Conservation (phyloP, 1,140 invertebrate species). For the Zophobas atratus region DNA sequence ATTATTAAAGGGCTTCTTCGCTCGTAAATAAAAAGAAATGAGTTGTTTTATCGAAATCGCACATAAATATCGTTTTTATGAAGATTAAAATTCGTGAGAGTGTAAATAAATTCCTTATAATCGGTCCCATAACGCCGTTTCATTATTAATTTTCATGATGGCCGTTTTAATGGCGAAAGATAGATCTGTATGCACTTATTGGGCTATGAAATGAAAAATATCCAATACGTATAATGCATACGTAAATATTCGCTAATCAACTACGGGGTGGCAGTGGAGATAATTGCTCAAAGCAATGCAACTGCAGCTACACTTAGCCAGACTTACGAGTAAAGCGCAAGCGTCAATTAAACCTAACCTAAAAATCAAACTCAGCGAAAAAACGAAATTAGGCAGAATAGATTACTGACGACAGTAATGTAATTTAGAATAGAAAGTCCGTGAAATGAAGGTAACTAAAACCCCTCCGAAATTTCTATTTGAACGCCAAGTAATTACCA, state of each 20-base stretch:
- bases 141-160: constrained; percentile 35
- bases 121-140: constrained; percentile 1
- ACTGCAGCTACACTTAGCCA: no score
- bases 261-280: no score
- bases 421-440: background rate
- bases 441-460: background rate
- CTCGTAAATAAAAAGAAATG: constrained; percentile 46
- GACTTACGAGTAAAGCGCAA: no score
- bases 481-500: background rate
- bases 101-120: constrained; percentile 47
- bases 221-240: constrained; percentile 44
- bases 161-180: constrained; percentile 16
- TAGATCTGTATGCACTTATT: constrained; percentile 39
- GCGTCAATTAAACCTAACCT: no score
- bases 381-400: no score
- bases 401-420: no score
- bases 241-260: background rate
- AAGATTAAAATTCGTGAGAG: constrained; percentile 46
- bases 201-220: constrained; percentile 45
- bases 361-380: no score
- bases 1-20: constrained; percentile 40
- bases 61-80: constrained; percentile 47
- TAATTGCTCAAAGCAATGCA: no score
- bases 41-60: constrained; percentile 40
- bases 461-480: background rate